Base-by-base conservation (phyloP, 2,797 vertebrate species). In the Mus spretus region DNA sequence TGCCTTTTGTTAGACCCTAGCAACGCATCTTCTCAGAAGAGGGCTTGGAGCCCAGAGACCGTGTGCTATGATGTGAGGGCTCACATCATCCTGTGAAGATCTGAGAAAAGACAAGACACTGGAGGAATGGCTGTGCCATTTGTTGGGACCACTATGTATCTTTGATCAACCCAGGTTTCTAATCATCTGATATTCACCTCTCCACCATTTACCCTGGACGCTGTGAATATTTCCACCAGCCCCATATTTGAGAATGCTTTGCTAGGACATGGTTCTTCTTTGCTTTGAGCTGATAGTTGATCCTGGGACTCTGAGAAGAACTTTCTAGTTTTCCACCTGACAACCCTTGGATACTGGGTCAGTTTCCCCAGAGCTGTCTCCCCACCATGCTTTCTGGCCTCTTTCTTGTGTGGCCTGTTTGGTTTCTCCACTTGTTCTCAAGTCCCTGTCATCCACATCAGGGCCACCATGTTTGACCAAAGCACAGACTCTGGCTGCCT, bases 191-290 rank as follows among this genome's bases (percentile, higher is more conserved):
- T 82, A 91, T 92, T 61, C 50, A 0, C 20, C 12, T 24, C 24
- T 3, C 9, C 3, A 31, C 26, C 34, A 12, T 31, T 13, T 61
- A 7, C 40, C 72, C 20, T n/a, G 19, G 19, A 17, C n/a, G 17
- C 28, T 40, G 20, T 13, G 74, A 37, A 61, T 22, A 4, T 88
- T 79, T 82, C n/a, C 14, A 19, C 14, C 34, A 40, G 90, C 67
- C 34, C 44, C 12, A 28, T 1, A 50, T 53, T 74, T 40, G 84
- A 22, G 74, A 40, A 67, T 6, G 57, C 24, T 87, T 28, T 31
- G 55, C 86, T 79, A 28, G 34, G 55, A 81, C 15, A 24, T 59
- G 65, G 10, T 37, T 40, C 92, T 94, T 96, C 20, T 80, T 97
- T 95, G 59, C 85, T 79, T 90, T 93, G 37, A 90, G n/a, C 8